phyloP scores from a whole-genome alignment of 2,888 invertebrate genomes.

The Masnerella sp. region DNA sequence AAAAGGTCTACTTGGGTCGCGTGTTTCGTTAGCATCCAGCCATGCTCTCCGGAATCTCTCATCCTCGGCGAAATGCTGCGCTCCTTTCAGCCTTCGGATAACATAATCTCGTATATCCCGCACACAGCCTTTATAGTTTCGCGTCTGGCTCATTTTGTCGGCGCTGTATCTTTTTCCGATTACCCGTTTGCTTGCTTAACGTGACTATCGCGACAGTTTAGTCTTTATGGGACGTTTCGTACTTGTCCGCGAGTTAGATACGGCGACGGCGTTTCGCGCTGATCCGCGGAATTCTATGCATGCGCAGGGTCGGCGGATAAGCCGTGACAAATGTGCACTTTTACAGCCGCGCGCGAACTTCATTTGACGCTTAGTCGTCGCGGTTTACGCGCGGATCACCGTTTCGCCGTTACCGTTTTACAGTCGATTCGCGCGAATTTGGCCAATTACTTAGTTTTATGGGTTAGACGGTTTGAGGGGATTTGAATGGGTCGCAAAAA shows the following conservation, averaged over 20 bases:
- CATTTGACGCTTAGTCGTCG: too few species aligned
- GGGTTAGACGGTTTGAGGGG: too few species aligned
- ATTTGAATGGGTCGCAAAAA: too few species aligned
- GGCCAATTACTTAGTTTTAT: too few species aligned
- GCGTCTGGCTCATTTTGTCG: constrained; percentile 21
- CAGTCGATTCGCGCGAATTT: too few species aligned
- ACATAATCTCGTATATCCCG: constrained; percentile 58
- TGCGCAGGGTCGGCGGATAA: constrained; percentile 44
- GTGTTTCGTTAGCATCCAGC: constrained; percentile 36
- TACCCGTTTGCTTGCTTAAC: constrained; percentile 41
- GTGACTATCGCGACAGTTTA: constrained; percentile 37
- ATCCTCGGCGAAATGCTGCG: constrained; percentile 35
- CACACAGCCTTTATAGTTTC: constrained; percentile 40
- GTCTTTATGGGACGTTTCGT: constrained; percentile 32
- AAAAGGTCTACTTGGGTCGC: constrained; percentile 29
- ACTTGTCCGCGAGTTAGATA: constrained; percentile 33
- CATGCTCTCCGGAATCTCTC: constrained; percentile 45
- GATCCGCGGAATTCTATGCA: constrained; percentile 56
- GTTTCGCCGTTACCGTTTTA: too few species aligned
- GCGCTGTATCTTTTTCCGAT: constrained; percentile 37
- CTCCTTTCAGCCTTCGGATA: constrained; percentile 52
- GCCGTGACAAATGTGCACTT: constrained; percentile 37
- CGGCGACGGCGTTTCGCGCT: constrained; percentile 47
- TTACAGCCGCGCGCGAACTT: constrained; percentile 6
- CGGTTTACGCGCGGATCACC: too few species aligned